Base-by-base conservation (phyloP, 1,140 invertebrate genomes). In the Drosophila subpulchrella region DNA sequence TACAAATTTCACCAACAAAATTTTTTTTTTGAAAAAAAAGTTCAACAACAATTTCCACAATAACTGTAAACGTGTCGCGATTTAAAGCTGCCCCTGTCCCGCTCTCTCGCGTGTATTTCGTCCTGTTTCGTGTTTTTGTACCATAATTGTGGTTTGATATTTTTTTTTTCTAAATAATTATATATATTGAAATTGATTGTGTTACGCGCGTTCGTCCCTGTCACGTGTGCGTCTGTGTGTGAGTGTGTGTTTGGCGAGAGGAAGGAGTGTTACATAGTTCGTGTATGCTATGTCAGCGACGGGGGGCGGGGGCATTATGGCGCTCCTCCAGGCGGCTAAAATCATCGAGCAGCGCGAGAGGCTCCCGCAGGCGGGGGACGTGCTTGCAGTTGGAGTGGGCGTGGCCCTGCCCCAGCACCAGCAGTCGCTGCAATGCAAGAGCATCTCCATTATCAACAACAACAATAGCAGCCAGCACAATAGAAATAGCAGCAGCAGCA, bases 381-480 rank as follows among this genome's bases (percentile, higher is more conserved):
- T 3, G 2, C 7, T 8, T 6, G 32, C 7, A 34, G 7, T 34
- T 3, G 55, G 58, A 41, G 46, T 70, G 36, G 65, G 65, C 42
- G 34, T 71, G 50, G 67, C 34, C 30, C 20, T 51, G 59, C 13
- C 60, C 30, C 65, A 39, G 27, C 48, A 32, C 27, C 76, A 67
- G 44, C 66, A 57, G 8, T 32, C 42, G 59, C 15, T 65, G 63
- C 81, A 42, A 34, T 41, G 36, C 39, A 77, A 42, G 62, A 75
- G 57, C 32, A 68, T 39, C 12, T 53, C 11, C n/a, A 72, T 56
- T 15, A 47, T 15, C 34, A 82, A 83, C 67, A 85, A 78, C 56
- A 86, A 86, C 60, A 85, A 66, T 50, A 50, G 74, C 24, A 85
- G 82, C 50, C 81, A 85, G 67, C 82, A 74, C 53, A 86, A 86